phyloP scores from a whole-genome alignment of 2,113 vertebrate genomes.

The Dunckerocampus dactyliophorus region DNA sequence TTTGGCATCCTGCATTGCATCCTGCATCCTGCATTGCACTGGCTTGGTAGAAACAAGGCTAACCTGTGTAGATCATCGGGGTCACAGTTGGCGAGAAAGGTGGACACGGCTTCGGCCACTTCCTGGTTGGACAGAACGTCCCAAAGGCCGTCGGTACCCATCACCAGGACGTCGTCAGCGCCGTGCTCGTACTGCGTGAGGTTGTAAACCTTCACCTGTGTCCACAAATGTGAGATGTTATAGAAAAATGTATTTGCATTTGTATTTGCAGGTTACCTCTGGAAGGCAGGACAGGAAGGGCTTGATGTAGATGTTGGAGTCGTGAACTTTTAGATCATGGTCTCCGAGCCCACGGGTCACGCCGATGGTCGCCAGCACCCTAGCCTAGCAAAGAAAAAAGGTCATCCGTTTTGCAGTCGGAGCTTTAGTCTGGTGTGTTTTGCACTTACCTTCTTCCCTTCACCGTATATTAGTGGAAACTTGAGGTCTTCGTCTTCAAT shows the following conservation, averaged over 20 bases:
- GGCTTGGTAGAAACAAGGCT: not conserved
- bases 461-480: slow-evolving; percentile 64
- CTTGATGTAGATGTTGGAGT: slow-evolving; percentile 97
- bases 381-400: slow-evolving; percentile 74
- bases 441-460: slow-evolving; percentile 61
- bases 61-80: slow-evolving; percentile 92
- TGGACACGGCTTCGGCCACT: slow-evolving; percentile 87
- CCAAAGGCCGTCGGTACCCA: slow-evolving; percentile 97
- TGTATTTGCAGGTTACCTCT: slow-evolving; percentile 73
- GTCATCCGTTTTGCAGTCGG: not conserved
- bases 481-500: slow-evolving; percentile 64
- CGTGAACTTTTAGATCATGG: slow-evolving; percentile 94
- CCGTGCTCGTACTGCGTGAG: slow-evolving; percentile 84
- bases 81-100: slow-evolving; percentile 93
- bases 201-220: slow-evolving; percentile 91
- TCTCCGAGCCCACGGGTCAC: slow-evolving; percentile 96
- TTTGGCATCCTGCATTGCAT: no score
- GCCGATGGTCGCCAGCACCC: slow-evolving; percentile 96
- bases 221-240: no score
- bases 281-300: slow-evolving; percentile 94
- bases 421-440: not conserved
- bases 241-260: not conserved
- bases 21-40: no score
- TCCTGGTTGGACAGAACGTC: slow-evolving; percentile 96
- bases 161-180: slow-evolving; percentile 87